These are phyloP conservation scores for Notechis scutatus DNA, from an alignment of 2,113 vertebrate genomes.

Conservation along the genomic window DNA sequence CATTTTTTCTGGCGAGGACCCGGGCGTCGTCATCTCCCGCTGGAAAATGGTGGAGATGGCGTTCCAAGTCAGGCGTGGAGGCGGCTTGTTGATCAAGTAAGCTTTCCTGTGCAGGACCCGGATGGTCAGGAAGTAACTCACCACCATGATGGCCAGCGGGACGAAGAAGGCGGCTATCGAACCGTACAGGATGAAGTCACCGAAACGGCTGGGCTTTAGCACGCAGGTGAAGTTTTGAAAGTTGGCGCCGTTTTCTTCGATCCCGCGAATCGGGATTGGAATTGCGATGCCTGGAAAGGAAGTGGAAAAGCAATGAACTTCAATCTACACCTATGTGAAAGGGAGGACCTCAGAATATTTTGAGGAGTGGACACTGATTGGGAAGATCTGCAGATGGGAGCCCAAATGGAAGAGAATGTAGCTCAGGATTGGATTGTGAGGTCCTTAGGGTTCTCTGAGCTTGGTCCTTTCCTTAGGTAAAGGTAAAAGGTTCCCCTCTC, in stretches of 20 bases:
- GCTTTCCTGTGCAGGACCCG: slow-evolving; percentile 88
- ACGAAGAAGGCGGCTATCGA: slow-evolving; percentile 91
- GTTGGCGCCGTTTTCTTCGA: slow-evolving; percentile 66
- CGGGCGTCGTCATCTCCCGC: slow-evolving; percentile 64
- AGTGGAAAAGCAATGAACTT: slow-evolving; percentile 43
- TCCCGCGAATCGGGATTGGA: slow-evolving; percentile 88
- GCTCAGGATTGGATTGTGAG: no score
- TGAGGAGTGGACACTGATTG: background rate
- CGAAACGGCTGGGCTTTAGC: slow-evolving; percentile 80
- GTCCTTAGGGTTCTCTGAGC: no score
- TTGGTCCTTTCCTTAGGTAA: no score
- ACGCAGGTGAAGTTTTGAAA: slow-evolving; percentile 77
- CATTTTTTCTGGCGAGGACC: slow-evolving; percentile 75
- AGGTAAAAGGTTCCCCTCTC: no score
- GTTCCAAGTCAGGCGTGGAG: slow-evolving; percentile 76
- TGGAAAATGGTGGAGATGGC: slow-evolving; percentile 85
- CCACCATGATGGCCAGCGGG: slow-evolving; percentile 92
- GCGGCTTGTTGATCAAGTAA: slow-evolving; percentile 80
- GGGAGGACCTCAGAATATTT: no score
- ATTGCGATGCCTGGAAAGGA: slow-evolving; percentile 88
- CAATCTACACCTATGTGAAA: no score
- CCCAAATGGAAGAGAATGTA: background rate
- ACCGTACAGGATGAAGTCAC: slow-evolving; percentile 89
- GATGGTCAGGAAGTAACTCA: slow-evolving; percentile 93
- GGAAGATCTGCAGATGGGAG: background rate